These are phyloP conservation scores for Helostoma temminkii DNA, from an alignment of 2,797 vertebrate species.

Conservation along the genomic window DNA sequence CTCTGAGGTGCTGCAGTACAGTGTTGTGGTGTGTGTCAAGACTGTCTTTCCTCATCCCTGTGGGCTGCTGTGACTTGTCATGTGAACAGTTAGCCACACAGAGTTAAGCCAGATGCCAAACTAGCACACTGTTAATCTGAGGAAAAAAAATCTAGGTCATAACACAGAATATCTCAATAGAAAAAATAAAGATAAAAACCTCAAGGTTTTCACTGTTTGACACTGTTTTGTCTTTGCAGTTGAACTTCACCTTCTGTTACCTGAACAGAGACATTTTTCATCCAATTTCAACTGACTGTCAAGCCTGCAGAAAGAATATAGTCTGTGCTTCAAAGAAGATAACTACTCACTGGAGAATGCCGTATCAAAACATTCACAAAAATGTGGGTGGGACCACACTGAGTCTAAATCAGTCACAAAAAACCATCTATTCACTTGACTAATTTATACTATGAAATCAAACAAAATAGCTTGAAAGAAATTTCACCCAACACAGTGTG, in stretches of 20 bases:
- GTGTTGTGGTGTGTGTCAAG: constrained; percentile 74
- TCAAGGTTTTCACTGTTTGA: background rate
- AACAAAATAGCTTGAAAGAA: constrained; percentile 2
- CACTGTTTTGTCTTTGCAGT: constrained; percentile 9
- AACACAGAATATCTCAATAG: constrained; percentile 27
- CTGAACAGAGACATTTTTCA: constrained; percentile 6
- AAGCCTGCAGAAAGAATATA: background rate
- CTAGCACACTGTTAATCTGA: constrained; percentile 54
- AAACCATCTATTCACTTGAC: background rate
- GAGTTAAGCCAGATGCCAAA: constrained; percentile 62
- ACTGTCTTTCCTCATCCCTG: constrained; percentile 64
- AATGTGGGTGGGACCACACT: background rate
- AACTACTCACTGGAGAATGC: constrained; percentile 15
- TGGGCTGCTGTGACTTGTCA: constrained; percentile 63
- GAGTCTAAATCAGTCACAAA: background rate
- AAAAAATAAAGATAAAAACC: constrained; percentile 14
- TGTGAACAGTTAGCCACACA: constrained; percentile 48
- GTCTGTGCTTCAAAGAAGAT: constrained; percentile 17
- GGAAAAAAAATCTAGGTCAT: constrained; percentile 34
- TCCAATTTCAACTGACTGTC: constrained; percentile 24
- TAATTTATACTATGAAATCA: constrained; percentile 10
- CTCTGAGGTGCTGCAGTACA: constrained; percentile 66
- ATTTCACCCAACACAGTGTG: background rate
- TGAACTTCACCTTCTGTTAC: constrained; percentile 4
- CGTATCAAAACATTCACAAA: constrained; percentile 3